These are phyloP conservation scores for Cerceris ruficornis DNA, from an alignment of 2,888 invertebrate genomes.

Conservation along the genomic window DNA sequence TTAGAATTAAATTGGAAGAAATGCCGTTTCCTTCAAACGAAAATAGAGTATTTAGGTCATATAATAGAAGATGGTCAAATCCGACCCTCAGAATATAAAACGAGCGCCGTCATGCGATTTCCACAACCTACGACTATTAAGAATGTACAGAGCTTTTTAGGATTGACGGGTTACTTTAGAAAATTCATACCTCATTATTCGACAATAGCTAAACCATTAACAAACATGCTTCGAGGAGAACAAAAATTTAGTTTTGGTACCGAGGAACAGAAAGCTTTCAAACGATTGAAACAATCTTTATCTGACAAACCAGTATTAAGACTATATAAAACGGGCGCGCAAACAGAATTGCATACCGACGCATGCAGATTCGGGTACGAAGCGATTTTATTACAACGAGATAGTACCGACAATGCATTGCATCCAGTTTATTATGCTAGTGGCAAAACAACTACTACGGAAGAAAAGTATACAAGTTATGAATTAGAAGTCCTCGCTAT, in stretches of 20 bases:
- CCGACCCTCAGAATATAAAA: background rate
- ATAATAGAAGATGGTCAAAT: background rate
- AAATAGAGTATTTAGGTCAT: slow-evolving; percentile 3
- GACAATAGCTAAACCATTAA: background rate
- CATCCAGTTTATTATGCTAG: slow-evolving; percentile 16
- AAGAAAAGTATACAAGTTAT: slow-evolving; percentile 9
- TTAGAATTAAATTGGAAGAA: slow-evolving; percentile 22
- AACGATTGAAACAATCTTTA: background rate
- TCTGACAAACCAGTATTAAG: slow-evolving; percentile 3
- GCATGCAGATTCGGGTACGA: slow-evolving; percentile 3
- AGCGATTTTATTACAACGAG: slow-evolving; percentile 15
- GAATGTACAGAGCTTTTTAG: too few species aligned
- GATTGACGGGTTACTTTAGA: too few species aligned
- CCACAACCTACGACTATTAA: slow-evolving; percentile 1
- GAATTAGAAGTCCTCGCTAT: slow-evolving; percentile 41
- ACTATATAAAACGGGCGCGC: background rate
- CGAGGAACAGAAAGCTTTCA: background rate
- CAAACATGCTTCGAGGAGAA: background rate
- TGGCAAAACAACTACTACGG: slow-evolving; percentile 10
- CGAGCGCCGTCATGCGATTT: slow-evolving; percentile 1
- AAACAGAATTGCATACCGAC: slow-evolving; percentile 14
- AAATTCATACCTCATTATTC: too few species aligned
- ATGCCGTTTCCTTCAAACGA: background rate
- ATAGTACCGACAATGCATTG: slow-evolving; percentile 5
- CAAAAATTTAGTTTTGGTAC: slow-evolving; percentile 2